These are phyloP conservation scores for Xiphophorus hellerii DNA, from an alignment of 2,113 vertebrate genomes.

Conservation along the genomic window DNA sequence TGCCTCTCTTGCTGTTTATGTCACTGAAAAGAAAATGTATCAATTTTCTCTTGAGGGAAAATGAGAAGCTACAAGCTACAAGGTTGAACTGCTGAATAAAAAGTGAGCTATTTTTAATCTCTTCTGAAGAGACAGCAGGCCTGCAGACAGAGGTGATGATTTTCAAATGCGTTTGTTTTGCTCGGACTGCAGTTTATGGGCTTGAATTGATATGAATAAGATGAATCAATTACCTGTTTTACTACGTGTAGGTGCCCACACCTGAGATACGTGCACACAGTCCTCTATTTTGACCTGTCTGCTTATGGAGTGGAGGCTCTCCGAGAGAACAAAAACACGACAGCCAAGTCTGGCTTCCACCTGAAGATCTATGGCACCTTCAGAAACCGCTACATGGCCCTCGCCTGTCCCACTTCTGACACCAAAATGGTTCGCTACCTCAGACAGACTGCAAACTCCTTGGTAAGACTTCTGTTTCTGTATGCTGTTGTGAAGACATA, in stretches of 20 bases:
- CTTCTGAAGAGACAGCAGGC: conserved; percentile 13
- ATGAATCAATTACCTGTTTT: not conserved
- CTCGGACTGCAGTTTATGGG: not conserved
- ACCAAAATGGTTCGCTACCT: conserved; percentile 84
- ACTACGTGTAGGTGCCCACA: conserved; percentile 77
- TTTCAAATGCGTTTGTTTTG: not conserved
- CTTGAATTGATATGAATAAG: conserved; percentile 13
- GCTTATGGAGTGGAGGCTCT: conserved; percentile 81
- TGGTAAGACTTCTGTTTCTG: conserved; percentile 59
- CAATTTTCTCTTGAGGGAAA: conserved; percentile 46
- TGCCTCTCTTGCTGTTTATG: conserved; percentile 37
- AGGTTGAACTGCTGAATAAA: conserved; percentile 28
- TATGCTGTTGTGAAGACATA: not conserved
- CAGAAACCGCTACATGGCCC: conserved; percentile 82
- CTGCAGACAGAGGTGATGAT: not conserved
- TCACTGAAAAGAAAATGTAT: conserved; percentile 50
- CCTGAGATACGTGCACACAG: conserved; percentile 83
- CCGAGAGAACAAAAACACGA: conserved; percentile 70
- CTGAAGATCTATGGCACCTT: conserved; percentile 86
- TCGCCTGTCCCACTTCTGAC: conserved; percentile 77
- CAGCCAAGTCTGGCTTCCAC: conserved; percentile 77
- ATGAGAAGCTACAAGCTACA: conserved; percentile 18
- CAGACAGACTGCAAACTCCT: conserved; percentile 80
- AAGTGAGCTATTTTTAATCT: conserved; percentile 37
- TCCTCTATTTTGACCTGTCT: conserved; percentile 84